phyloP scores from a whole-genome alignment of 1,140 invertebrate species.

The Lasioglossum baleicum region DNA sequence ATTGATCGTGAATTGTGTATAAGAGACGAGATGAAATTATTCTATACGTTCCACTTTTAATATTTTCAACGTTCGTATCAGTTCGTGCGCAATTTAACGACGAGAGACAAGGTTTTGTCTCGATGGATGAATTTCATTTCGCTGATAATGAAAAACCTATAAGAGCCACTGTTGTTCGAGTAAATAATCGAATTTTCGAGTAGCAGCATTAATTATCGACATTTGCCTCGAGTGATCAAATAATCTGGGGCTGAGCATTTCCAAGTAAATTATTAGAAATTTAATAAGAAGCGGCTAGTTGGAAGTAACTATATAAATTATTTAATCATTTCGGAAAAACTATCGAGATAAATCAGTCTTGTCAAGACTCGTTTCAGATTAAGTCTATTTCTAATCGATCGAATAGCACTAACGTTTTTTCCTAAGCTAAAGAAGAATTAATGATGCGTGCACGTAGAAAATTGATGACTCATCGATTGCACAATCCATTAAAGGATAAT shows the following conservation, averaged over 20 bases:
- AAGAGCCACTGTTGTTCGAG: background rate
- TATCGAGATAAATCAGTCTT: too few relatives aligned
- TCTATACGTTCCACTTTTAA: too few relatives aligned
- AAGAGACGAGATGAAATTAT: too few relatives aligned
- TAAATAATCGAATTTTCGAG: slow-evolving; percentile 6
- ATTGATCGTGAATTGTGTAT: too few relatives aligned
- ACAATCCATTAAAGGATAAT: background rate
- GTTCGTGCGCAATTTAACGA: background rate
- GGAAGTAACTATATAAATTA: background rate
- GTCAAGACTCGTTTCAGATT: too few relatives aligned
- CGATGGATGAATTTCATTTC: background rate
- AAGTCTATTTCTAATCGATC: too few relatives aligned
- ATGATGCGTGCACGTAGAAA: background rate
- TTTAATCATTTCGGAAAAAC: background rate
- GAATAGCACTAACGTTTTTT: too few relatives aligned
- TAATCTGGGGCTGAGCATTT: background rate
- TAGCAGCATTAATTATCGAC: background rate
- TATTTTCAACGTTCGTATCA: too few relatives aligned
- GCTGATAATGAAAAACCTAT: background rate
- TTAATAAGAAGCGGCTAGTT: background rate
- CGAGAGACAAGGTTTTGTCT: background rate
- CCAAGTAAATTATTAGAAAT: background rate
- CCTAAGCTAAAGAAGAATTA: background rate
- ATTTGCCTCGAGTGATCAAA: background rate
- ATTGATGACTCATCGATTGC: background rate